A percentile compares a stretch with the other conserved stretches of the same genome.
These are phyloP conservation scores for Cerastoderma edule DNA, from an alignment of 2,888 invertebrate species.

Conservation along the genomic window DNA sequence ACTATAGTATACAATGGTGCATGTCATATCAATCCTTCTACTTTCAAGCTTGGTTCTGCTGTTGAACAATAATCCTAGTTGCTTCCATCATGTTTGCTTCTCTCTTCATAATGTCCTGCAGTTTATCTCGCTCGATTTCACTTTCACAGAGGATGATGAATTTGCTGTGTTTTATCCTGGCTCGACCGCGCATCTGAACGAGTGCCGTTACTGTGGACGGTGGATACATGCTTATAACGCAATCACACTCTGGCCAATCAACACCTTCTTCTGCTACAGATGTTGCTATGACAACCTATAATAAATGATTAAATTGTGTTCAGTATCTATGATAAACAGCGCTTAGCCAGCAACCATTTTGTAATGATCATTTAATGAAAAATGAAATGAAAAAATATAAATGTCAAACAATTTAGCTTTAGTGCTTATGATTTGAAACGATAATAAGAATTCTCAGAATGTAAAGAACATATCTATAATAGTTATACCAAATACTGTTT, in stretches of 20 bases:
- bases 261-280: slow-evolving; percentile 81
- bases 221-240: slow-evolving; percentile 78
- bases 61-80: slow-evolving; percentile 47
- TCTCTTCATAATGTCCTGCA: slow-evolving; percentile 67
- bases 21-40: too few relatives aligned
- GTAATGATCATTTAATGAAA: too few relatives aligned
- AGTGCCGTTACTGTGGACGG: slow-evolving; percentile 78
- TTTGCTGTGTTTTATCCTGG: slow-evolving; percentile 74
- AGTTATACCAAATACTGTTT: too few relatives aligned
- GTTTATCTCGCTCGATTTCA: slow-evolving; percentile 66
- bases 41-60: too few relatives aligned
- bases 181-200: slow-evolving; percentile 81
- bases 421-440: too few relatives aligned
- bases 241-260: slow-evolving; percentile 78
- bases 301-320: background rate
- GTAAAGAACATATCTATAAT: too few relatives aligned
- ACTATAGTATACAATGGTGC: too few relatives aligned
- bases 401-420: too few relatives aligned
- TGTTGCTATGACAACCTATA: slow-evolving; percentile 76
- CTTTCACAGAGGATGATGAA: slow-evolving; percentile 78
- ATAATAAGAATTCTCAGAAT: too few relatives aligned
- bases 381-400: too few relatives aligned
- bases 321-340: too few relatives aligned
- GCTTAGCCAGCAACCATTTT: too few relatives aligned
- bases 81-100: slow-evolving; percentile 78